Evolutionary conservation across 2,888 invertebrate species (phyloP).

Genomic region (Epinotia ramella): DNA sequence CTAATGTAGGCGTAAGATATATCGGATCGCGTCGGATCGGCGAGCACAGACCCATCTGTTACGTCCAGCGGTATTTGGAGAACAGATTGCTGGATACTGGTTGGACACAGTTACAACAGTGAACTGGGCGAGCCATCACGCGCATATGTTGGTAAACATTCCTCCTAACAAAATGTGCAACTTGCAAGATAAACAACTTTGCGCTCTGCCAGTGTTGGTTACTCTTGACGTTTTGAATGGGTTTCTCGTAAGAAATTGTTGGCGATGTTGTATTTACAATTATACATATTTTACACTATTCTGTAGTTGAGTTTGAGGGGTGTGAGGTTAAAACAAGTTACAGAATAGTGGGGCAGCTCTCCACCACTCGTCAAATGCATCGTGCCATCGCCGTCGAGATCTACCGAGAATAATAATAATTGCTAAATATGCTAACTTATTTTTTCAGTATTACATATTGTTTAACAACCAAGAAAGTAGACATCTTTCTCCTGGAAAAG

Average conservation of each 20-base stretch:
- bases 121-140: slow-evolving; percentile 50
- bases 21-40: slow-evolving; percentile 36
- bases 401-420: too few relatives aligned
- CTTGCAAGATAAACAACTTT: slow-evolving; percentile 36
- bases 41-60: slow-evolving; percentile 46
- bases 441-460: too few relatives aligned
- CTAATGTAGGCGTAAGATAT: slow-evolving; percentile 44
- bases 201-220: slow-evolving; percentile 13
- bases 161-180: slow-evolving; percentile 46
- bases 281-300: neutral
- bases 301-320: too few relatives aligned
- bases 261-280: neutral
- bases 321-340: too few relatives aligned
- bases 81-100: slow-evolving; percentile 52
- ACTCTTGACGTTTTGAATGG: neutral
- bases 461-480: too few relatives aligned
- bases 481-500: neutral
- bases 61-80: slow-evolving; percentile 51
- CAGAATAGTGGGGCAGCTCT: too few relatives aligned
- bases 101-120: slow-evolving; percentile 48
- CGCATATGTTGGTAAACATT: slow-evolving; percentile 51
- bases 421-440: too few relatives aligned
- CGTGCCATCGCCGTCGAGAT: too few relatives aligned
- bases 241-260: neutral
- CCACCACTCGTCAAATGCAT: too few relatives aligned